phyloP scores from a whole-genome alignment of 2,888 invertebrate genomes.

The Silvanus unidentatus region DNA sequence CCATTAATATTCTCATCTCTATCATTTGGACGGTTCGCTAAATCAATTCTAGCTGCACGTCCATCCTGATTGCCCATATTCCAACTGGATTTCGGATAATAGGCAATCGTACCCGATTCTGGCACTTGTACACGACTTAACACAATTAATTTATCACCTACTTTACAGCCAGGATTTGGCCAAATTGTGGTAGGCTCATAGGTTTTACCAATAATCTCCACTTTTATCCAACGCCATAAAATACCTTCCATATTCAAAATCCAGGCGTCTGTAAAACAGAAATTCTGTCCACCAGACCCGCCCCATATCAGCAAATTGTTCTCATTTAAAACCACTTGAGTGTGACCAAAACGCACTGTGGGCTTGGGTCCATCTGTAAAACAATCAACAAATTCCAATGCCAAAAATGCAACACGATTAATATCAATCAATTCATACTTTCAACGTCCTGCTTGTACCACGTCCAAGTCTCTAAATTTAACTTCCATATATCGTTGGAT shows the following conservation, averaged over 20 bases:
- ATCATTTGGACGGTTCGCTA: slow-evolving; percentile 46
- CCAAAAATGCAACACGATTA: slow-evolving; percentile 2
- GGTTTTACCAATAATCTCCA: slow-evolving; percentile 69
- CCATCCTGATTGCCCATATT: slow-evolving; percentile 24
- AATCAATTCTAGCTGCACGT: slow-evolving; percentile 30
- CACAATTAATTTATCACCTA: slow-evolving; percentile 71
- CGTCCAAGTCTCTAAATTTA: slow-evolving; percentile 66
- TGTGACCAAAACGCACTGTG: slow-evolving; percentile 74
- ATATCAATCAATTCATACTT: slow-evolving; percentile 19
- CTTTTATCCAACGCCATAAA: slow-evolving; percentile 68
- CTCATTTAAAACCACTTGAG: slow-evolving; percentile 76
- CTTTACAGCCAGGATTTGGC: slow-evolving; percentile 88
- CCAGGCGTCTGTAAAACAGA: slow-evolving; percentile 88
- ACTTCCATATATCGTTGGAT: slow-evolving; percentile 85
- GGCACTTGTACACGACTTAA: slow-evolving; percentile 58
- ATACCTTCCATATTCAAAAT: slow-evolving; percentile 67
- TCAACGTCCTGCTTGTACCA: slow-evolving; percentile 73
- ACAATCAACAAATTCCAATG: too few relatives aligned
- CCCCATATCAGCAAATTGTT: slow-evolving; percentile 75
- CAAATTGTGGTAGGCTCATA: slow-evolving; percentile 83
- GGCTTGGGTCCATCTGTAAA: slow-evolving; percentile 31
- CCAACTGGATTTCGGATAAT: slow-evolving; percentile 43
- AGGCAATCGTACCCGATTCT: slow-evolving; percentile 52
- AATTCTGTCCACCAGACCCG: slow-evolving; percentile 82
- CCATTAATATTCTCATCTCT: slow-evolving; percentile 72